phyloP scores from a whole-genome alignment of 1,140 invertebrate species.

The Papilio helenus region DNA sequence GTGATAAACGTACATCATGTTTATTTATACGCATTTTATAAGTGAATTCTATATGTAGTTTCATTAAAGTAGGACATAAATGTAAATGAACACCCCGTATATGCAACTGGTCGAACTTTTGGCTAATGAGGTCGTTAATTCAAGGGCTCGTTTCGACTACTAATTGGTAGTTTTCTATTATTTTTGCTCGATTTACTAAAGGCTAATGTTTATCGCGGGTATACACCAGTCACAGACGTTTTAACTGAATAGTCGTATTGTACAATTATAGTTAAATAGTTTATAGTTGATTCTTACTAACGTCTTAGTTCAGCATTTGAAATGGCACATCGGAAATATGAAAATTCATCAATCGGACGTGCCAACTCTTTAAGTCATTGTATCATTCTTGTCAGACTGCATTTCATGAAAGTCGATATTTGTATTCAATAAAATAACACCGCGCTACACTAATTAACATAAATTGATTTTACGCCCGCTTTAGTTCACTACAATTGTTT shows the following conservation, averaged over 20 bases:
- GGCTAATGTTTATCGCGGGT: not conserved
- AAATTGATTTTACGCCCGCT: constrained; percentile 44
- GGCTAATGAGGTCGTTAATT: not conserved
- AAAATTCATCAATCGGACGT: not conserved
- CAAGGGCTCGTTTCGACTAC: not conserved
- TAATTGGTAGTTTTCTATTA: not conserved
- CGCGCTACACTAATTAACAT: constrained; percentile 41
- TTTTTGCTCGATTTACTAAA: not conserved
- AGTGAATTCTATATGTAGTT: not conserved
- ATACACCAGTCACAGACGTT: too few relatives aligned
- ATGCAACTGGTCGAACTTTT: not conserved
- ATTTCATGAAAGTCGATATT: not conserved
- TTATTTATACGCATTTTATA: not conserved
- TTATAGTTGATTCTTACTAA: too few relatives aligned
- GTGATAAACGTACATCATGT: not conserved
- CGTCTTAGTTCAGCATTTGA: too few relatives aligned
- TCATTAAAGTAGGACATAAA: not conserved
- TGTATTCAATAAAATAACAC: constrained; percentile 4
- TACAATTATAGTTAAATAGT: too few relatives aligned
- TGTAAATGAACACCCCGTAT: not conserved
- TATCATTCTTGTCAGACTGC: not conserved
- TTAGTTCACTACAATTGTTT: constrained; percentile 39
- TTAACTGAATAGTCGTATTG: too few relatives aligned
- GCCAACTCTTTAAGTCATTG: not conserved
- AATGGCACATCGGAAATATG: not conserved